Evolutionary conservation across 2,888 invertebrate genomes (phyloP).

Genomic region (Epinotia nisella): DNA sequence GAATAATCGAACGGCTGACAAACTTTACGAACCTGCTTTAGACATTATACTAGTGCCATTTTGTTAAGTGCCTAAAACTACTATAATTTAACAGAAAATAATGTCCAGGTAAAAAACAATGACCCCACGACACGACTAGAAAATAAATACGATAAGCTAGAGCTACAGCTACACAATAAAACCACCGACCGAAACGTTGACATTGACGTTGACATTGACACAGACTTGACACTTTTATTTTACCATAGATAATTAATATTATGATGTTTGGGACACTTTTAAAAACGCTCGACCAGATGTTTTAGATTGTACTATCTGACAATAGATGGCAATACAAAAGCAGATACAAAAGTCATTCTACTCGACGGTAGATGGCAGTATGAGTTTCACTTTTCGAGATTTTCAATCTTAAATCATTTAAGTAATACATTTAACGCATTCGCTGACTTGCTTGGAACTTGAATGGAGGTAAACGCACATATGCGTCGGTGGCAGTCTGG

Average conservation of each 20-base stretch:
- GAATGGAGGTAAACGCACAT: too few species aligned
- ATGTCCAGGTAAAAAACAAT: not conserved
- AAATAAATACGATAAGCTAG: not conserved
- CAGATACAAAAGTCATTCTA: not conserved
- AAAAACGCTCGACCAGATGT: not conserved
- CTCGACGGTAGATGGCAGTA: constrained; percentile 19
- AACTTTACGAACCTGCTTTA: constrained; percentile 11
- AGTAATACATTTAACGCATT: too few species aligned
- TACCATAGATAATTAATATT: not conserved
- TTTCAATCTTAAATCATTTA: too few species aligned
- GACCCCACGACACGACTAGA: constrained; percentile 11
- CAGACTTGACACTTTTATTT: not conserved
- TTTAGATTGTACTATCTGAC: not conserved
- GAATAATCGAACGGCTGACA: not conserved
- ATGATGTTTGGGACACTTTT: constrained; percentile 5
- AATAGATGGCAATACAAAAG: constrained; percentile 15
- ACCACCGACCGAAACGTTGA: not conserved
- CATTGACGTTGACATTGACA: constrained; percentile 7
- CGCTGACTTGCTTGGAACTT: too few species aligned
- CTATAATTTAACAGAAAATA: too few species aligned
- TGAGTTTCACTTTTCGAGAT: not conserved
- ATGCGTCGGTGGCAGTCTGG: too few species aligned
- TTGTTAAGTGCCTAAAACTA: too few species aligned
- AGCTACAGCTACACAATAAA: not conserved
- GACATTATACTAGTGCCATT: constrained; percentile 28